Conservation (phyloP, 2,113 vertebrate genomes). For the Chaetorhynchus papuensis region DNA sequence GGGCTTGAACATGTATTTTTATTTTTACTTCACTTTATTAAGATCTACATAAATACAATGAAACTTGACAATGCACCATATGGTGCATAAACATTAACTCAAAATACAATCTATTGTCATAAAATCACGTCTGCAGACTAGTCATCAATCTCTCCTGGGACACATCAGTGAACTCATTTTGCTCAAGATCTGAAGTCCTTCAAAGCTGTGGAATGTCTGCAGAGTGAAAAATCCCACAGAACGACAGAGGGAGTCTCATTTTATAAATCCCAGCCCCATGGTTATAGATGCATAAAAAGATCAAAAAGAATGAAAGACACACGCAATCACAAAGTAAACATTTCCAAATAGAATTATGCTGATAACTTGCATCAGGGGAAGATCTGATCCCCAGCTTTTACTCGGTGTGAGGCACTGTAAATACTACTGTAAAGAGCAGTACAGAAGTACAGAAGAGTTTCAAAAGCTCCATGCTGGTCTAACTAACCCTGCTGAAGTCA, state of each 20-base stretch:
- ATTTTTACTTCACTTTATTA: neutral
- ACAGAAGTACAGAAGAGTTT: neutral
- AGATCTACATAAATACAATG: conserved; percentile 18
- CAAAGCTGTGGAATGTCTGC: neutral
- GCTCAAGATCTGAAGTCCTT: conserved; percentile 31
- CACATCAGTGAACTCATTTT: conserved; percentile 25
- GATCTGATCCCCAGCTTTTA: neutral
- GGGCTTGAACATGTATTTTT: conserved; percentile 5
- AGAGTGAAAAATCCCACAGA: conserved; percentile 22
- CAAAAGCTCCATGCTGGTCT: neutral
- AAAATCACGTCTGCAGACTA: neutral
- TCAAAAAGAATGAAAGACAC: conserved; percentile 10
- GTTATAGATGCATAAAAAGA: neutral
- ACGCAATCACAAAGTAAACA: neutral
- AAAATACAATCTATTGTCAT: conserved; percentile 9
- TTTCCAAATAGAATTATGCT: neutral
- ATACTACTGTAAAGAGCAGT: neutral
- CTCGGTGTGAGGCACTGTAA: neutral
- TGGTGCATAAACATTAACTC: conserved; percentile 36
- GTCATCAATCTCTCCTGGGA: conserved; percentile 21
- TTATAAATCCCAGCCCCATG: neutral
- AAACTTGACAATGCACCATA: conserved; percentile 40
- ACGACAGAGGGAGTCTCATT: neutral
- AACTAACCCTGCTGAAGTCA: neutral
- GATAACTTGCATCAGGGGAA: neutral